A percentile compares a stretch with the other conserved stretches of the same genome.
phyloP scores from a whole-genome alignment of 64 coral and sea anemone species.

The Pocillopora verrucosa region DNA sequence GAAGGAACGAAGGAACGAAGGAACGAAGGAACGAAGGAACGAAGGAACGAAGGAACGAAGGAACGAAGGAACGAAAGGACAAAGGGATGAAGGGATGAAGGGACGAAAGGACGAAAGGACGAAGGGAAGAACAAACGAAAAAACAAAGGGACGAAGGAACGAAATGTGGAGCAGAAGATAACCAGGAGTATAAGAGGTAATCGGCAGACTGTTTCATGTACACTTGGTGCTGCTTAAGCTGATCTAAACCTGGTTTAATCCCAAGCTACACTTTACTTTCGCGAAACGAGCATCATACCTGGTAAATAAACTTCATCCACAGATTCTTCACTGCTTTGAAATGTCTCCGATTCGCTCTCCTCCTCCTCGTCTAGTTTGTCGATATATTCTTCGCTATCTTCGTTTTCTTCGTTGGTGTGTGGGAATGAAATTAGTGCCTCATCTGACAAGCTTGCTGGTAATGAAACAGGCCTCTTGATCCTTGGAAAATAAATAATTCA shows the following conservation, averaged over 20 bases:
- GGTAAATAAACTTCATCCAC: neutral
- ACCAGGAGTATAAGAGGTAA: no score
- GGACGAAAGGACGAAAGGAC: no score
- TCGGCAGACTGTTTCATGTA: no score
- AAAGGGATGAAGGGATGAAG: no score
- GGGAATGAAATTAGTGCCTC: neutral
- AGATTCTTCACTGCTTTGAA: neutral
- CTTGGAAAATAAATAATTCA: neutral
- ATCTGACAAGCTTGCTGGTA: slow-evolving; percentile 18
- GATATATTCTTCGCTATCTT: neutral
- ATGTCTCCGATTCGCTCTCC: neutral
- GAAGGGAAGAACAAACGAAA: no score
- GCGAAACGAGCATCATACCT: neutral
- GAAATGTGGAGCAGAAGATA: no score
- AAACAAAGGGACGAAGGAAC: no score
- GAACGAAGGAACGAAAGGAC: no score
- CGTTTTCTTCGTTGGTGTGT: neutral
- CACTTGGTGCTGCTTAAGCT: no score
- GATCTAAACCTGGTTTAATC: neutral
- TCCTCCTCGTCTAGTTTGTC: neutral
- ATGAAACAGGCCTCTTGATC: neutral
- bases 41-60: no score
- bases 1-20: no score
- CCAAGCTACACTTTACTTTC: neutral
- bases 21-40: no score